A percentile compares a stretch with the other conserved stretches of the same genome.
phyloP scores from a whole-genome alignment of 1,140 invertebrate genomes.

The Chymomyza costata region DNA sequence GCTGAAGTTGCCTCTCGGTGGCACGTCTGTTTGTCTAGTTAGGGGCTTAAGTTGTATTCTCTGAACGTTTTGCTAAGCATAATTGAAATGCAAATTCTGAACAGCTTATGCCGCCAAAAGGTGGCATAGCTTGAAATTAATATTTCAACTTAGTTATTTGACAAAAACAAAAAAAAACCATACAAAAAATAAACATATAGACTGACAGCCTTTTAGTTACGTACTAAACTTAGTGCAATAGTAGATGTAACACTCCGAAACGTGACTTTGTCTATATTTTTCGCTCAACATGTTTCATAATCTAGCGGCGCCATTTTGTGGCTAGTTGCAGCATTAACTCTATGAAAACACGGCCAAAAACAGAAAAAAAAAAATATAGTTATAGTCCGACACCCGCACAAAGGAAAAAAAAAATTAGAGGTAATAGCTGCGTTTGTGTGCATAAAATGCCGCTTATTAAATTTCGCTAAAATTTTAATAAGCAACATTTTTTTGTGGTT shows the following conservation, averaged over 20 bases:
- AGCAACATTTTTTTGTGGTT: constrained; percentile 35
- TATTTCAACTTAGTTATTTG: constrained; percentile 33
- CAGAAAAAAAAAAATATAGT: too few species aligned
- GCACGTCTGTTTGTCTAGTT: constrained; percentile 24
- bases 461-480: constrained; percentile 68
- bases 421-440: constrained; percentile 34
- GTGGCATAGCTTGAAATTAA: constrained; percentile 37
- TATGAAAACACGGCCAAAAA: constrained; percentile 37
- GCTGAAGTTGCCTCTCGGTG: constrained; percentile 3
- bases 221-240: constrained; percentile 25
- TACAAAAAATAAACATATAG: constrained; percentile 41
- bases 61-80: constrained; percentile 38
- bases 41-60: constrained; percentile 26
- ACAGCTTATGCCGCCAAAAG: constrained; percentile 25
- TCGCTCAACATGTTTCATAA: constrained; percentile 51
- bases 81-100: constrained; percentile 67
- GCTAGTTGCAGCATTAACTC: constrained; percentile 33
- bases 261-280: constrained; percentile 68
- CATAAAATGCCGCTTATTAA: constrained; percentile 68
- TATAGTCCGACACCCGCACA: too few species aligned
- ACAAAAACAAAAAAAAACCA: not conserved
- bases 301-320: constrained; percentile 55
- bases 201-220: constrained; percentile 35
- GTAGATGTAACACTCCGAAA: constrained; percentile 32
- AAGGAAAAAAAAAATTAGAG: too few species aligned